Evolutionary conservation across 2,888 invertebrate species (phyloP), one percentile per base, ranked within the genome.

Genomic region (Allolobophora icterica): DNA sequence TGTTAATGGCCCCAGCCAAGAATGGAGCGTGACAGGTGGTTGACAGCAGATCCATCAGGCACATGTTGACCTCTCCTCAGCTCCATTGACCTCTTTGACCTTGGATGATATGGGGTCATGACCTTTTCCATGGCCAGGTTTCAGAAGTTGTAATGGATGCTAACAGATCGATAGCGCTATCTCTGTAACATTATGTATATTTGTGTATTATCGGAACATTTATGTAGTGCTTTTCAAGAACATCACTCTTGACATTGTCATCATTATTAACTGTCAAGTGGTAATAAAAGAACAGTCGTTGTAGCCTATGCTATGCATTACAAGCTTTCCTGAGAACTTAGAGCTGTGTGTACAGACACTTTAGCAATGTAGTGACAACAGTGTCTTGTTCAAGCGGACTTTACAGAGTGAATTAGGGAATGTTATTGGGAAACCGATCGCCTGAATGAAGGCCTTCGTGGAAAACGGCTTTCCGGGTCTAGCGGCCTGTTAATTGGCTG

Each of bases 401-500:
- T 71, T 71, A 8, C 30, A 11, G 71, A 71, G 71, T 71, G 71
- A 30, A n/a, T n/a, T n/a, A 71, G 30, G 71, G 71, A n/a, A 71
- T 71, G 71, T 71, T 71, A n/a, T 71, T 71, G 71, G 71, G 71
- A 71, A 58, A 52, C 30, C n/a, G 71, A 71, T 71, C n/a, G 71
- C 30, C 30, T 71, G 71, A 71, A n/a, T 71, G 71, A n/a, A 52
- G 71, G 71, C n/a, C 71, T 71, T 30, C 71, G 71, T 71, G 71
- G 71, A 71, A 71, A 71, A 71, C 71, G 30, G 71, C 71, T n/a
- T 71, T 71, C 71, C 71, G 71, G 71, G 71, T 71, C 71, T 71
- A 71, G 8, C 71, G 3, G 71, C 30, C n/a, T 52, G 21, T 52
- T 71, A 71, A 71, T 71, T 71, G 30, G 11, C 71, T 71, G 71